Evolutionary conservation across 2,888 invertebrate species (phyloP), one percentile per base, ranked within the genome.

Genomic region (Meghimatium bilineatum): DNA sequence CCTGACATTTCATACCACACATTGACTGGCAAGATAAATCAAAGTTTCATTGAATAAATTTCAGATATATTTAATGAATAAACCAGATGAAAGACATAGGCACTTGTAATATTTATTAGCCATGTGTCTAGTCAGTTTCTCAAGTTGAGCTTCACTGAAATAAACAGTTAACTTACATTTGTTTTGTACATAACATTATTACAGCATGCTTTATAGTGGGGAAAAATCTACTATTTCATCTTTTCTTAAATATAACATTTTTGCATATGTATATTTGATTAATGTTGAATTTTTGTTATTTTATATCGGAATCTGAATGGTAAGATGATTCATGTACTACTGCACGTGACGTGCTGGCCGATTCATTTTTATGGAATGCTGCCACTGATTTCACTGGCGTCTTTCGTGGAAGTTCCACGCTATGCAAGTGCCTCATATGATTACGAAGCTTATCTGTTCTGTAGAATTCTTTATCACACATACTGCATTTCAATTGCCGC

Each of bases 391-490:
- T 74, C 23, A 17, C 3, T 1, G 74, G 52, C 20, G 74, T 52
- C 32, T 74, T 49, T 52, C 63, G 32, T 34, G 77, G 77, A 26
- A 77, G 77, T 23, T 77, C 77, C 26, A 77, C n/a, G 0, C n/a
- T 63, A n/a, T 77, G 77, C n/a, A 36, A n/a, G 17, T 77, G 77
- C 38, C 63, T 60, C 77, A 77, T 77, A n/a, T 77, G 77, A 38
- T 2, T 38, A 20, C 77, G 77, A 10, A 77, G 77, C 63, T 77
- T 77, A 49, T 77, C 77, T n/a, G 77, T 36, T 60, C 77, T 77
- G 77, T 75, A 84, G 67, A 80, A 67, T 12, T 34, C 67, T 23
- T 79, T 80, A 69, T 84, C 74, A 76, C 72, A 79, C 29, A 63
- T 0, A 1, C 36, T 32, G n/a, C 77, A 77, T n/a, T 36, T 77